phyloP scores from a whole-genome alignment of 2,888 invertebrate genomes.

The Tyria jacobaeae region DNA sequence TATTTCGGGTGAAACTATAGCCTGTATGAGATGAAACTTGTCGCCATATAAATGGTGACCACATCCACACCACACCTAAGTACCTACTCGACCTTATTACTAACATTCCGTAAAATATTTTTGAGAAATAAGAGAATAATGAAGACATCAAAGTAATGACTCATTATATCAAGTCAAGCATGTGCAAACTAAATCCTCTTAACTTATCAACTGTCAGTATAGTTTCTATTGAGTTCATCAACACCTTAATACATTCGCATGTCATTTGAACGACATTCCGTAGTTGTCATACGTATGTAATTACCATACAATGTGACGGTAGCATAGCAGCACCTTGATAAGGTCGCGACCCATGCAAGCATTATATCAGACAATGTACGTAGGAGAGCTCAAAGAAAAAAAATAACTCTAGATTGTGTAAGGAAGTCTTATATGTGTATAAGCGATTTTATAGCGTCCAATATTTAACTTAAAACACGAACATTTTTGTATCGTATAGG shows the following conservation, averaged over 20 bases:
- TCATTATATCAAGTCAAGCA: slow-evolving; percentile 14
- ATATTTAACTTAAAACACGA: not conserved
- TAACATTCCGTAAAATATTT: not conserved
- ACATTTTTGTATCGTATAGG: not conserved
- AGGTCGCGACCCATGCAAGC: slow-evolving; percentile 63
- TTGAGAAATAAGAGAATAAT: not conserved
- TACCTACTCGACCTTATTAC: not conserved
- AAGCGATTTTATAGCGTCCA: not conserved
- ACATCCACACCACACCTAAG: not conserved
- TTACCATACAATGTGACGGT: slow-evolving; percentile 84
- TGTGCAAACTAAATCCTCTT: slow-evolving; percentile 38
- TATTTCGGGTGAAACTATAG: not conserved
- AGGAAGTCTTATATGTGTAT: not conserved
- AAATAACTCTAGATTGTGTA: not conserved
- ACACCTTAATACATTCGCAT: slow-evolving; percentile 59
- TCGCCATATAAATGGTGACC: not conserved
- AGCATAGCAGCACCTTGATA: slow-evolving; percentile 72
- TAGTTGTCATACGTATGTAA: slow-evolving; percentile 60
- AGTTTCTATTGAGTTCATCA: slow-evolving; percentile 57
- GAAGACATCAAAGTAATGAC: slow-evolving; percentile 4
- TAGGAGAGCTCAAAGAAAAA: slow-evolving; percentile 12
- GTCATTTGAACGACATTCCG: slow-evolving; percentile 61
- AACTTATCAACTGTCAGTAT: slow-evolving; percentile 50
- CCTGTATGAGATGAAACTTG: no score
- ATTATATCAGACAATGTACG: slow-evolving; percentile 42